Conservation (phyloP, 2,113 vertebrate species). For the Mungos mungo region DNA sequence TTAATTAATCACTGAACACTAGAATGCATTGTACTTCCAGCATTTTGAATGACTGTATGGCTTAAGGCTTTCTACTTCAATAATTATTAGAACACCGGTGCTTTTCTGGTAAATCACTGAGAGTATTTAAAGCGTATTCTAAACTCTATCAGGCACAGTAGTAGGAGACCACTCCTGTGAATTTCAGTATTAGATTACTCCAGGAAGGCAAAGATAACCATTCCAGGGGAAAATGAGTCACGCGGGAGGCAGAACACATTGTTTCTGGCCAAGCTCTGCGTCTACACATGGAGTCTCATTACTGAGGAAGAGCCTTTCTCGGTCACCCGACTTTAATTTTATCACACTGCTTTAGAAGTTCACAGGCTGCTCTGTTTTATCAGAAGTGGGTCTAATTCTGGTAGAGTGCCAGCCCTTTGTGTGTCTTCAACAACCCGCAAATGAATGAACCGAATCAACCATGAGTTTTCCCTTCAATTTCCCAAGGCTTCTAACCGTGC, state of each 20-base stretch:
- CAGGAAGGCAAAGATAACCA: conserved; percentile 29
- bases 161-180: conserved; percentile 30
- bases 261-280: not conserved
- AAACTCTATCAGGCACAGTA: not conserved
- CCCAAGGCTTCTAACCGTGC: not conserved
- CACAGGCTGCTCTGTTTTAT: not conserved
- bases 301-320: not conserved
- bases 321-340: not conserved
- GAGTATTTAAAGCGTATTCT: not conserved
- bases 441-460: not conserved
- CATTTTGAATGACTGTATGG: not conserved
- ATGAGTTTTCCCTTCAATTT: not conserved
- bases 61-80: conserved; percentile 11
- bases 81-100: not conserved
- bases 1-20: not conserved
- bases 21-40: not conserved
- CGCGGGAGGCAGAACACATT: not conserved
- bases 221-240: conserved; percentile 6
- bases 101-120: conserved; percentile 10
- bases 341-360: not conserved
- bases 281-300: not conserved
- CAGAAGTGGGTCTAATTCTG: not conserved
- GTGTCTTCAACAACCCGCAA: not conserved
- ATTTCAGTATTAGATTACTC: not conserved
- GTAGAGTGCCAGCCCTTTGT: not conserved